Conservation (phyloP, 2,113 vertebrate genomes). For the Cyanocitta stelleri region DNA sequence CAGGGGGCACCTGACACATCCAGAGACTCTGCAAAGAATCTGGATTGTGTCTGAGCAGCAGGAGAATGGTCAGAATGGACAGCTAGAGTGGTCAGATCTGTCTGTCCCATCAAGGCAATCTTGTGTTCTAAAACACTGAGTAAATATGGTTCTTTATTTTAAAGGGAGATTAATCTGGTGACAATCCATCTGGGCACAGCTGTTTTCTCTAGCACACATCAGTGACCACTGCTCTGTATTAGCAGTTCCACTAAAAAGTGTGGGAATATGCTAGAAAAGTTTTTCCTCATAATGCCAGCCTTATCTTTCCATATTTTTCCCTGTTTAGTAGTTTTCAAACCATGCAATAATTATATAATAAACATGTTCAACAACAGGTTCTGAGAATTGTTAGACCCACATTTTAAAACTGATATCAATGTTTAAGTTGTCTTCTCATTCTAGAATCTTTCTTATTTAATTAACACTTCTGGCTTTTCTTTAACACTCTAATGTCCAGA, state of each 20-base stretch:
- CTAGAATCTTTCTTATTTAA: neutral
- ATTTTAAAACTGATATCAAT: neutral
- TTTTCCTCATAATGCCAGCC: neutral
- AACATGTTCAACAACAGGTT: neutral
- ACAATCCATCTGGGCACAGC: neutral
- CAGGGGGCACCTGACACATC: neutral
- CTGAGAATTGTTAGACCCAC: neutral
- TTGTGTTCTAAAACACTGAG: neutral
- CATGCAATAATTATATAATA: neutral
- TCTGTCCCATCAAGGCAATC: neutral
- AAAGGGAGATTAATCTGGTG: neutral
- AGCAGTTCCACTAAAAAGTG: neutral
- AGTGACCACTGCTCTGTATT: neutral
- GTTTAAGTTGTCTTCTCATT: neutral
- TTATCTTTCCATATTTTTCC: neutral
- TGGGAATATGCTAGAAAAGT: neutral
- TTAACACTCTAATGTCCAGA: neutral
- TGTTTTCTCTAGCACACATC: neutral
- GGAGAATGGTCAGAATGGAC: neutral
- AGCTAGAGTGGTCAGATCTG: neutral
- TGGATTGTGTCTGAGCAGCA: neutral
- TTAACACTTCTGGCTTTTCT: neutral
- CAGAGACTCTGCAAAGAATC: neutral
- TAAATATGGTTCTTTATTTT: neutral
- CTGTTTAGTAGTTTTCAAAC: neutral